Base-by-base conservation (phyloP, 2,113 vertebrate genomes). In the Gasterosteus nipponicus region DNA sequence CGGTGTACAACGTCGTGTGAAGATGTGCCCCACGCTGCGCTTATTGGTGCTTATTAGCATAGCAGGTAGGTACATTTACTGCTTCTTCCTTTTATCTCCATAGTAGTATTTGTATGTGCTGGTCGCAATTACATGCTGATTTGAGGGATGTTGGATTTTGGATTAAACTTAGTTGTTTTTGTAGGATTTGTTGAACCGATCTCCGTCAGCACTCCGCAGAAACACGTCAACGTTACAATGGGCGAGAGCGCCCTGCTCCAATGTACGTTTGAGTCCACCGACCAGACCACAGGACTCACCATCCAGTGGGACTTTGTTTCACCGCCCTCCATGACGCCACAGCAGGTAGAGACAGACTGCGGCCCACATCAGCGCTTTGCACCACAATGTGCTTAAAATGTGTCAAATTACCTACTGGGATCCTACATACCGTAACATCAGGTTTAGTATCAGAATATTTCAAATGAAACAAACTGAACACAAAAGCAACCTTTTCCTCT, bases 221-320 rank as follows among this genome's bases (percentile, higher is more conserved):
- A 85, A 66, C 31, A 46, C 14, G 12, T 93, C n/a, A 94, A 88
- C 11, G 82, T 89, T 7, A 91, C 89, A 12, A 10, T 1, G 8
- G 90, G 89, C 33, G 41, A 4, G 26, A 81, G 6, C 7, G 73
- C 60, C 38, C 41, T 60, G 2, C 86, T 94, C 6, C 38, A 58
- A n/a, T 94, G 92, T 49, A 58, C 0, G 4, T 93, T 91, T 62
- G 11, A 1, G 8, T 90, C 91, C 1, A 58, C 10, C 4, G 19
- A 5, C 1, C 12, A 75, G 3, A 84, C 86, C 15, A 74, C 14
- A 29, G 6, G 15, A 15, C 87, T 93, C 1, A 84, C 15, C 73
- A 80, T 92, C 71, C 80, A 89, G 77, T 93, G 91, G 92, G 69
- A 80, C 6, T 86, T 92, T 73, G 35, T 54, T 60, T 73, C 85